A percentile compares a stretch with the other conserved stretches of the same genome.
phyloP scores from a whole-genome alignment of 2,113 vertebrate species.

The Actenoides lindsayi region DNA sequence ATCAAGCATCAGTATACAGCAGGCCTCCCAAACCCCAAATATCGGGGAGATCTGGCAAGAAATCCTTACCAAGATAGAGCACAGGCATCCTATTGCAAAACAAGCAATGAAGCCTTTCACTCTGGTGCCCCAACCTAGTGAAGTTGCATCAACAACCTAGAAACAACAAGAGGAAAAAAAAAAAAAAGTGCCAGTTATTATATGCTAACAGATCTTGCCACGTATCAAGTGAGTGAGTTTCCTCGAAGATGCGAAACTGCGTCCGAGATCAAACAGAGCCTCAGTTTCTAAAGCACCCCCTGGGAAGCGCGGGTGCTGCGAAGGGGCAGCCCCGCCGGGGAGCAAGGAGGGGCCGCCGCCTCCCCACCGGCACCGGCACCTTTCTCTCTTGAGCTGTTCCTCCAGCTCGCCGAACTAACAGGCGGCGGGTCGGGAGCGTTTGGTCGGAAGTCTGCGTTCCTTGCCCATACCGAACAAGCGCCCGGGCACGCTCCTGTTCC shows the following conservation, averaged over 20 bases:
- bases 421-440: neutral
- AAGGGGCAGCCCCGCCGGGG: neutral
- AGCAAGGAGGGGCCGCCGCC: neutral
- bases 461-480: neutral
- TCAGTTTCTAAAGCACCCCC: neutral
- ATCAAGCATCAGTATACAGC: neutral
- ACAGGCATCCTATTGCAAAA: conserved; percentile 74
- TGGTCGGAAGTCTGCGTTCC: neutral
- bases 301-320: neutral
- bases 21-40: neutral
- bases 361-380: too few relatives aligned
- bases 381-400: fast-evolving
- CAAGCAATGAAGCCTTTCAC: conserved; percentile 78
- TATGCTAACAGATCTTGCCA: fast-evolving
- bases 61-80: conserved; percentile 76
- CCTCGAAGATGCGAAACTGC: fast-evolving
- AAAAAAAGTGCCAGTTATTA: neutral
- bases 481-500: neutral
- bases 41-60: neutral
- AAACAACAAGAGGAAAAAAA: neutral
- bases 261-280: neutral
- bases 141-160: conserved; percentile 69
- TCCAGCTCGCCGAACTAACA: neutral
- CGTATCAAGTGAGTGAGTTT: fast-evolving
- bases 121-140: conserved; percentile 74